These are phyloP conservation scores for Erythrolamprus reginae DNA, from an alignment of 2,113 vertebrate genomes.

Conservation along the genomic window DNA sequence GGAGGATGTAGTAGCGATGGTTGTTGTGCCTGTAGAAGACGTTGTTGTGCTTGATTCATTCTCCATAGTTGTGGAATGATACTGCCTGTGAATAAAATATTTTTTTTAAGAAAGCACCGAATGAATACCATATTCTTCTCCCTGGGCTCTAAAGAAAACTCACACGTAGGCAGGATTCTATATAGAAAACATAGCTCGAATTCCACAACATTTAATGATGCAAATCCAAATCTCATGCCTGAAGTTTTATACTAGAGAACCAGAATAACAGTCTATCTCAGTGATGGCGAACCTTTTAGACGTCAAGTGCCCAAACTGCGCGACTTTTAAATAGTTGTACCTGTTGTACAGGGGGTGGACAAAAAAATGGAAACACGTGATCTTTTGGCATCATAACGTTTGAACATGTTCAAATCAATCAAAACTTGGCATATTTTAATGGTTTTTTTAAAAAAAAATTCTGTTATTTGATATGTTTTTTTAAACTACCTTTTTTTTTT, in stretches of 20 bases:
- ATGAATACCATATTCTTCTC: conserved; percentile 7
- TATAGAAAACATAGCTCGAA: background rate
- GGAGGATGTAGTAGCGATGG: conserved; percentile 62
- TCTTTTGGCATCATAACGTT: too few relatives aligned
- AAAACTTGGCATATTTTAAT: too few relatives aligned
- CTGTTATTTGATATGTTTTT: too few relatives aligned
- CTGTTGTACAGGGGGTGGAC: too few relatives aligned
- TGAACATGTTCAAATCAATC: too few relatives aligned
- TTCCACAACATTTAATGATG: background rate
- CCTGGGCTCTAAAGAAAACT: background rate
- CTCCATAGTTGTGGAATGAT: conserved; percentile 69
- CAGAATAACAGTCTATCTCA: background rate
- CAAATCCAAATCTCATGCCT: background rate
- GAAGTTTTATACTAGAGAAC: background rate
- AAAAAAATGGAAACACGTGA: too few relatives aligned
- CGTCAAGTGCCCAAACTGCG: too few relatives aligned
- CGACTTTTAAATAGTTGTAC: too few relatives aligned
- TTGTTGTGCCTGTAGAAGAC: conserved; percentile 71
- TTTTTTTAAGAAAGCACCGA: background rate
- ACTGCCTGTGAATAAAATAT: conserved; percentile 56
- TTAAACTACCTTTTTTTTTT: too few relatives aligned
- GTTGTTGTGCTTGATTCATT: conserved; percentile 71
- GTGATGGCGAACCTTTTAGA: too few relatives aligned
- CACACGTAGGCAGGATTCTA: background rate
- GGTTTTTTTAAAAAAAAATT: too few relatives aligned